Conservation (phyloP, 2,888 invertebrate species). For the Prionchulus punctatus region DNA sequence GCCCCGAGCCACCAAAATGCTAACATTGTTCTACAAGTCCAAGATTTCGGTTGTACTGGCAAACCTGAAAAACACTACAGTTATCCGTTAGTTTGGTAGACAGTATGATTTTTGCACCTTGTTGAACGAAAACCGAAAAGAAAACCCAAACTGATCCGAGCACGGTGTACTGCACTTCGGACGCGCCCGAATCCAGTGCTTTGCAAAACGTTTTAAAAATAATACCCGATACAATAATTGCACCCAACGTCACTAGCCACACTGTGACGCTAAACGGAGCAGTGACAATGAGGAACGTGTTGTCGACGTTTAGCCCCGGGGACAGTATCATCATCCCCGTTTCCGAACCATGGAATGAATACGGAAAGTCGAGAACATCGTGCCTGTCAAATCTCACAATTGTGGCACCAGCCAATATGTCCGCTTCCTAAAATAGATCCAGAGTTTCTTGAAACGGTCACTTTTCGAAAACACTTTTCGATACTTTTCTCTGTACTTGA, state of each 20-base stretch:
- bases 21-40: constrained; percentile 24
- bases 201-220: constrained; percentile 17
- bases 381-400: neutral
- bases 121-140: constrained; percentile 23
- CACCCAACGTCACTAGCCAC: constrained; percentile 19
- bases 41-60: constrained; percentile 21
- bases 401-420: neutral
- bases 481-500: too few relatives aligned
- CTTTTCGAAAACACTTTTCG: too few relatives aligned
- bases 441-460: too few relatives aligned
- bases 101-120: constrained; percentile 15
- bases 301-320: constrained; percentile 20
- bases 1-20: constrained; percentile 24
- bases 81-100: too few relatives aligned
- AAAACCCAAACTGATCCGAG: constrained; percentile 22
- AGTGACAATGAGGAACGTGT: constrained; percentile 22
- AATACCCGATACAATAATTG: constrained; percentile 20
- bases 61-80: constrained; percentile 19
- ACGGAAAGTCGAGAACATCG: neutral
- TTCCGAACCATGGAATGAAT: neutral
- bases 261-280: constrained; percentile 27
- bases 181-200: constrained; percentile 9
- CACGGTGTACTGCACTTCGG: constrained; percentile 16
- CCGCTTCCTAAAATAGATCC: neutral
- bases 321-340: constrained; percentile 17